These are phyloP conservation scores for Tipula unca DNA, from an alignment of 2,888 invertebrate genomes.

Conservation along the genomic window DNA sequence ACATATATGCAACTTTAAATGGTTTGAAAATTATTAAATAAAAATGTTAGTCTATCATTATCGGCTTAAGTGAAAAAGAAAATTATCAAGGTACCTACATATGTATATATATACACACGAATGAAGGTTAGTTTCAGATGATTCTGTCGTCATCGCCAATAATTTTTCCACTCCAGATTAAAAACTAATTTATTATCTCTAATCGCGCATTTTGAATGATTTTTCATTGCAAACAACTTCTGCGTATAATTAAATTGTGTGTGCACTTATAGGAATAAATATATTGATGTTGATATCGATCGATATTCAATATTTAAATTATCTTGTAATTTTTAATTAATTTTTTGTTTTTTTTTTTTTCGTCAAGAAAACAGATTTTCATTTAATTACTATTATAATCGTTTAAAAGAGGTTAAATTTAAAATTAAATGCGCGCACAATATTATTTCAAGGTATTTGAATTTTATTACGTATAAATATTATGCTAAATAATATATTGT, in stretches of 20 bases:
- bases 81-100: not conserved
- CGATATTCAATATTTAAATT: not conserved
- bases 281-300: not conserved
- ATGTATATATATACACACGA: not conserved
- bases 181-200: not conserved
- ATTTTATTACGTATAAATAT: not conserved
- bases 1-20: not conserved
- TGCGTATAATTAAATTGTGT: not conserved
- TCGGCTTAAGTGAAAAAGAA: not conserved
- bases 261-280: too few species aligned
- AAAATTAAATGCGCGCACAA: not conserved
- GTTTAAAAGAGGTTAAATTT: conserved; percentile 2
- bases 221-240: not conserved
- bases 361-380: not conserved
- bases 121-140: not conserved
- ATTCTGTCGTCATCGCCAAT: not conserved
- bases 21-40: not conserved
- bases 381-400: not conserved
- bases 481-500: not conserved
- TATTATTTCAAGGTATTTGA: not conserved
- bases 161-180: not conserved
- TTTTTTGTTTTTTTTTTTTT: not conserved
- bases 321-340: not conserved
- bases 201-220: not conserved
- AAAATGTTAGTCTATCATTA: not conserved